phyloP scores from a whole-genome alignment of 2,113 vertebrate genomes.

The Labeo catla region DNA sequence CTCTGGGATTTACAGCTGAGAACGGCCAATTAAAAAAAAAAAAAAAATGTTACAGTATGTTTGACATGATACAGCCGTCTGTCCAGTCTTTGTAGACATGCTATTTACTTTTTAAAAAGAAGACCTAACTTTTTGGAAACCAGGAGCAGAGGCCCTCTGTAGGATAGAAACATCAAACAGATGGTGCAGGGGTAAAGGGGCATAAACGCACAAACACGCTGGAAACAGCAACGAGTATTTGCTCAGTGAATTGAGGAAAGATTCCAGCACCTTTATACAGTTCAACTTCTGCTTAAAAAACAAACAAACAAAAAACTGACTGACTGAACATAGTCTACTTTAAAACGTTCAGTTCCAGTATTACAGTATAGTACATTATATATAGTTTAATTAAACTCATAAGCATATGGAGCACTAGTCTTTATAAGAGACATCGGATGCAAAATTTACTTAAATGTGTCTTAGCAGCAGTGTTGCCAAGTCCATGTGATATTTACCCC shows the following conservation, averaged over 20 bases:
- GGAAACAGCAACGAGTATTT: not conserved
- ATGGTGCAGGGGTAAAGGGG: not conserved
- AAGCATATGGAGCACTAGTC: too few relatives aligned
- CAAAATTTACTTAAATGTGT: too few relatives aligned
- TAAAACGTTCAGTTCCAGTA: not conserved
- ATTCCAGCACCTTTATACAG: not conserved
- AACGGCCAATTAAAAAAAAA: not conserved
- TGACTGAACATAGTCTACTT: not conserved
- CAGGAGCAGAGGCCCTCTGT: not conserved
- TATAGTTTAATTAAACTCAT: too few relatives aligned
- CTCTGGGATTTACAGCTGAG: conserved; percentile 59
- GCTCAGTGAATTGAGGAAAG: not conserved
- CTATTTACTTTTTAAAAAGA: not conserved
- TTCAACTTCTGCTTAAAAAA: not conserved
- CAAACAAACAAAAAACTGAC: not conserved
- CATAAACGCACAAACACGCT: not conserved
- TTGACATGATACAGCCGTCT: not conserved
- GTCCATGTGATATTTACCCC: too few relatives aligned
- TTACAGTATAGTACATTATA: not conserved
- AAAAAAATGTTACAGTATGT: not conserved
- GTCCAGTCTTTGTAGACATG: conserved; percentile 2
- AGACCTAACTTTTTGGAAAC: not conserved
- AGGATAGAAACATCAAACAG: conserved; percentile 7
- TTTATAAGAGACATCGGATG: too few relatives aligned
- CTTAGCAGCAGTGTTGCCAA: too few relatives aligned